Base-by-base conservation (phyloP, 2,888 invertebrate species). In the Ormyrus rosae region DNA sequence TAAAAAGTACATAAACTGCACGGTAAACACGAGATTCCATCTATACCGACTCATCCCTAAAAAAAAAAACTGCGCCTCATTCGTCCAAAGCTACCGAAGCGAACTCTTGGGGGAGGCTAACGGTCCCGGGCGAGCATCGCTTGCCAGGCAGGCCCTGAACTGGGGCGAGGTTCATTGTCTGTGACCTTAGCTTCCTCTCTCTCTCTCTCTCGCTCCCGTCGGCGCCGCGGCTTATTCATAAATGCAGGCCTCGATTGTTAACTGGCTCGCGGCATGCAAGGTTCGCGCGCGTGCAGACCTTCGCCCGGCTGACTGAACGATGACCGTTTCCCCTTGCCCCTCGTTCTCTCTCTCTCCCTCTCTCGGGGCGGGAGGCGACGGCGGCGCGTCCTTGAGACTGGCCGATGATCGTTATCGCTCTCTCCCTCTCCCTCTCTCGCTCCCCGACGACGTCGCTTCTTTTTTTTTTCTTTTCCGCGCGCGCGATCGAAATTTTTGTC, bases 101-200 rank as follows among this genome's bases (percentile, higher is more conserved):
- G 4, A 34, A 34, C 34, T 34, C 34, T 34, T 34, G n/a, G 34
- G 11, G 55, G 78, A 55, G 68, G 63, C 68, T 73, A 73, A 73
- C 63, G 56, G 67, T 78, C 68, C 68, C 73, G 73, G 56, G 46
- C 55, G 13, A 63, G 65, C 46, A 50, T 50, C 53, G 56, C 63
- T 55, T 6, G 79, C 78, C 11, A 1, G 53, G 19, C 53, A 85
- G 87, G 83, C 88, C 88, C 86, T 89, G 89, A 88, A 89, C 89
- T 87, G 85, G 82, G 83, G 74, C 84, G 85, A 86, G 88, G 87
- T 89, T 89, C 89, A 89, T 89, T 89, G 88, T 83, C 89, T 78
- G 60, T 85, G 89, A 87, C 87, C 84, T 84, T 83, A 83, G 78
- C 78, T 81, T 3, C 34, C 34, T 34, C 34, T 34, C 34, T 34